phyloP scores from a whole-genome alignment of 2,113 vertebrate species.

The Maccullochella peelii region DNA sequence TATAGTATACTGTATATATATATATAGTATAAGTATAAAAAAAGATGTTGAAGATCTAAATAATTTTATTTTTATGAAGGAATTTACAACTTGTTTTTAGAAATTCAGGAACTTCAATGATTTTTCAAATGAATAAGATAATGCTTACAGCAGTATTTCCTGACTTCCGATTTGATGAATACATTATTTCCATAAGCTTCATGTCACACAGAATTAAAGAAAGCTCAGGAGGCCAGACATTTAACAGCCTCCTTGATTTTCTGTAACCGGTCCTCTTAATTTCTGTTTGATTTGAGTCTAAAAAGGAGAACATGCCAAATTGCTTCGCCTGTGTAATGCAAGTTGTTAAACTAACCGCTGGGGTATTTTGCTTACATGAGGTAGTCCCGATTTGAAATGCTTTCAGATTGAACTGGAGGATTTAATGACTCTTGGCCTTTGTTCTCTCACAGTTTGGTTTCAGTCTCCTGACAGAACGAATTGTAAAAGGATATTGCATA shows the following conservation, averaged over 20 bases:
- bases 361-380: constrained; percentile 79
- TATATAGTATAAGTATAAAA: too few species aligned
- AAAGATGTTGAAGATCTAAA: not conserved
- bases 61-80: not conserved
- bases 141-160: constrained; percentile 15
- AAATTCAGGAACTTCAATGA: not conserved
- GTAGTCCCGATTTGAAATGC: constrained; percentile 71
- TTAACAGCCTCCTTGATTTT: constrained; percentile 64
- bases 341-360: constrained; percentile 73
- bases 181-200: constrained; percentile 66
- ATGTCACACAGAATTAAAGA: constrained; percentile 53
- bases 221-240: constrained; percentile 53
- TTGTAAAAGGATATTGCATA: constrained; percentile 80
- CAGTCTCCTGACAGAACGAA: constrained; percentile 69
- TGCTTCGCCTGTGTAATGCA: constrained; percentile 72
- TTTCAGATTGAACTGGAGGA: constrained; percentile 70
- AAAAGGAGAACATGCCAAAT: constrained; percentile 67
- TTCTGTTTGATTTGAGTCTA: constrained; percentile 74
- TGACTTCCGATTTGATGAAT: constrained; percentile 47
- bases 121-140: constrained; percentile 22
- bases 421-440: constrained; percentile 78
- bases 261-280: constrained; percentile 66
- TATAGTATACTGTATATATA: too few species aligned
- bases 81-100: not conserved
- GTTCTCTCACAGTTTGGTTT: constrained; percentile 71